These are phyloP conservation scores for Bergia puertoricense DNA, from an alignment of 92 coral and sea anemone genomes.

Conservation along the genomic window DNA sequence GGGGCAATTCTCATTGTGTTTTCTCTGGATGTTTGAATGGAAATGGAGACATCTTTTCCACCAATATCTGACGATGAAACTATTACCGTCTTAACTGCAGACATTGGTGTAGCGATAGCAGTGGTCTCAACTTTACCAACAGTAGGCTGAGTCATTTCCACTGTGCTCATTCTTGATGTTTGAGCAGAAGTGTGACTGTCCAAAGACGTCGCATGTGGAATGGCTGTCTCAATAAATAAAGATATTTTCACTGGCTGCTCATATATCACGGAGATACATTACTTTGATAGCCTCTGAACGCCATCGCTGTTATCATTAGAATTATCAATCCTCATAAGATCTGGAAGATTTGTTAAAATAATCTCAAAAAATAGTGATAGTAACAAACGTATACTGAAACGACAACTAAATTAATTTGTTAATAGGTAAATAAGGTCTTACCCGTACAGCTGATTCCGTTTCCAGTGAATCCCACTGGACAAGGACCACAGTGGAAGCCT, in stretches of 20 bases:
- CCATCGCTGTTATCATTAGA: background rate
- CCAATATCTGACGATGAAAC: slow-evolving; percentile 1
- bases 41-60: background rate
- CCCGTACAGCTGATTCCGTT: slow-evolving; percentile 74
- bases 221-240: background rate
- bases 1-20: background rate
- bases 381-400: no score
- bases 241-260: background rate
- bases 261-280: no score
- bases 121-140: background rate
- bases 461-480: slow-evolving; percentile 79
- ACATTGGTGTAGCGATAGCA: background rate
- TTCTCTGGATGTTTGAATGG: background rate
- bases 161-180: background rate
- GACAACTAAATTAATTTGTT: no score
- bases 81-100: background rate
- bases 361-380: no score
- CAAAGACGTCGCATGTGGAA: background rate
- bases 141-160: background rate
- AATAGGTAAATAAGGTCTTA: background rate
- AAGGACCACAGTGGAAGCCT: slow-evolving; percentile 66
- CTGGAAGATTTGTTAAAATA: no score
- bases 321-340: background rate
- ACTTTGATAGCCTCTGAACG: background rate
- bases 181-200: background rate